Percentiles rank a stretch among this genome's conserved stretches.
phyloP scores from a whole-genome alignment of 1,140 invertebrate genomes.

The Drosophila pandora region DNA sequence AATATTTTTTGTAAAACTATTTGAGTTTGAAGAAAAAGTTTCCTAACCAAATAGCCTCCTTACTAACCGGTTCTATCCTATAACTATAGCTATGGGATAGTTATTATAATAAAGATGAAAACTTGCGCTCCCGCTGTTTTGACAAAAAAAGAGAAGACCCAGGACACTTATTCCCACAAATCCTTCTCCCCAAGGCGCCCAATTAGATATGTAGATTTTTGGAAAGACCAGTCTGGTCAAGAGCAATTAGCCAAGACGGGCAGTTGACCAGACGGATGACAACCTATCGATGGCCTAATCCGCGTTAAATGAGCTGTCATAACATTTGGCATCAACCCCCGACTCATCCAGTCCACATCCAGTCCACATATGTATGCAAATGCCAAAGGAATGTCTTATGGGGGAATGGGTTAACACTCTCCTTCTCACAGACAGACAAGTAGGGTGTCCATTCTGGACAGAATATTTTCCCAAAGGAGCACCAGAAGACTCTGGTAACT shows the following conservation, averaged over 20 bases:
- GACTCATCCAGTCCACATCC: constrained; percentile 14
- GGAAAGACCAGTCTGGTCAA: not conserved
- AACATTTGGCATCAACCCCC: constrained; percentile 48
- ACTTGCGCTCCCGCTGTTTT: not conserved
- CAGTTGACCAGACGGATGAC: constrained; percentile 13
- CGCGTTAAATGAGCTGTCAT: constrained; percentile 75
- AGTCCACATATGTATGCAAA: constrained; percentile 1
- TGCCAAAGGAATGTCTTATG: constrained; percentile 1
- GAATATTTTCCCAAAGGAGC: not conserved
- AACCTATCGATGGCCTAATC: constrained; percentile 23
- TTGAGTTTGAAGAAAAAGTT: too few species aligned
- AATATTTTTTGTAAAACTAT: too few species aligned
- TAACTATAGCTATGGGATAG: too few species aligned
- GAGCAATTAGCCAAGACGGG: not conserved
- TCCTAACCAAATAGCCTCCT: too few species aligned
- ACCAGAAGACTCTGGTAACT: not conserved
- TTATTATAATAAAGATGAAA: too few species aligned
- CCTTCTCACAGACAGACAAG: constrained; percentile 3
- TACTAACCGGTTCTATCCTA: too few species aligned
- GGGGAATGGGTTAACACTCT: not conserved
- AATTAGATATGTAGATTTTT: not conserved
- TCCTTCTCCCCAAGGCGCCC: constrained; percentile 14
- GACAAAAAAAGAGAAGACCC: not conserved
- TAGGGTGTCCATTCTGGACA: not conserved
- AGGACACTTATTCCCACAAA: constrained; percentile 20